Conservation (phyloP, 2,888 invertebrate genomes). For the Imbricaverruca yamaguchii region DNA sequence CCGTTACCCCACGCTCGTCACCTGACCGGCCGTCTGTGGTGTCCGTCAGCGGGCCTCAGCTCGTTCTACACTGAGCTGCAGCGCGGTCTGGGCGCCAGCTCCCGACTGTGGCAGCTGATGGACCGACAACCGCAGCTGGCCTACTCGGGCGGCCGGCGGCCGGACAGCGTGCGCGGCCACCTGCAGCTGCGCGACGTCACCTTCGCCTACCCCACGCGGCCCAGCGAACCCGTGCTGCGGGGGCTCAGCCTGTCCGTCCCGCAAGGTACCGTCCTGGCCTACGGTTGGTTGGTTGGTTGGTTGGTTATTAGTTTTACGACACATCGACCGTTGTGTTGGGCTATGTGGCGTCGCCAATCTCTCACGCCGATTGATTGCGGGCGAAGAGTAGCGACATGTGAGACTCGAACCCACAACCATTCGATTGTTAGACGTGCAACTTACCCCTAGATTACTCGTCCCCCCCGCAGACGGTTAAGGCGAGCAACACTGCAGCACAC, state of each 20-base stretch:
- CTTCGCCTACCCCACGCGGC: constrained; percentile 63
- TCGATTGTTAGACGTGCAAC: no score
- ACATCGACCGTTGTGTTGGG: no score
- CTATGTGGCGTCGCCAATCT: no score
- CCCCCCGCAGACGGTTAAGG: no score
- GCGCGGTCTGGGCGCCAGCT: constrained; percentile 84
- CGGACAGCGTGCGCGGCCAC: constrained; percentile 59
- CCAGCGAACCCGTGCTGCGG: constrained; percentile 53
- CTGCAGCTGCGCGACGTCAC: constrained; percentile 64
- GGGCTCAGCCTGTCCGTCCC: constrained; percentile 58
- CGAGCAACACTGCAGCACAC: no score
- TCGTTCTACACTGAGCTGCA: constrained; percentile 94
- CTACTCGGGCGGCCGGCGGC: constrained; percentile 50
- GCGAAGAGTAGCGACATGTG: no score
- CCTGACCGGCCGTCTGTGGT: neutral
- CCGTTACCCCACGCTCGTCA: no score
- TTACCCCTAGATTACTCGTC: no score
- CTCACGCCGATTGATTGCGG: no score
- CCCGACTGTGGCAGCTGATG: constrained; percentile 79
- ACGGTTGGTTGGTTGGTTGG: no score
- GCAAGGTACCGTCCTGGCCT: constrained; percentile 49
- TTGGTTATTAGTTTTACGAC: no score
- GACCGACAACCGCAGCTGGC: constrained; percentile 73
- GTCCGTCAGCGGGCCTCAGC: constrained; percentile 29
- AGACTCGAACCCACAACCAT: no score